phyloP scores from a whole-genome alignment of 2,888 invertebrate species.

The Linnaemya tessellans region DNA sequence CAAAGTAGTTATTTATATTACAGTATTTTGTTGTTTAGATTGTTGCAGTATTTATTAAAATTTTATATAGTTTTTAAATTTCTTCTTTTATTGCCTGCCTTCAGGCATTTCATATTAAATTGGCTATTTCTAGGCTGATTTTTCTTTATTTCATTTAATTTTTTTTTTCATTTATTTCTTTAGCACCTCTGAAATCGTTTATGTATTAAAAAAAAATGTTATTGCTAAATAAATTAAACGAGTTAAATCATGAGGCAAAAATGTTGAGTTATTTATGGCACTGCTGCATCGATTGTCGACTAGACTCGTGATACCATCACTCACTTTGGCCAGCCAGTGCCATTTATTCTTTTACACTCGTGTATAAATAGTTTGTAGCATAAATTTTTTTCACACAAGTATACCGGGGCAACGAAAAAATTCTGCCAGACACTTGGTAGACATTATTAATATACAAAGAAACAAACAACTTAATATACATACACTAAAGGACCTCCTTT shows the following conservation, averaged over 20 bases:
- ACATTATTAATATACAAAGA: slow-evolving; percentile 63
- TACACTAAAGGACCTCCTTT: neutral
- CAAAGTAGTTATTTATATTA: neutral
- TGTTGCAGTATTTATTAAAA: neutral
- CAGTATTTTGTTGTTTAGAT: neutral
- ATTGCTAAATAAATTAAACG: slow-evolving; percentile 42
- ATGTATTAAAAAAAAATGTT: neutral
- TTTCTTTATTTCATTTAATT: neutral
- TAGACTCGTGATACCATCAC: slow-evolving; percentile 39
- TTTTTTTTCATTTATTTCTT: neutral
- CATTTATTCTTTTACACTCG: slow-evolving; percentile 15
- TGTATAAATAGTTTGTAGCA: slow-evolving; percentile 45
- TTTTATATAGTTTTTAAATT: neutral
- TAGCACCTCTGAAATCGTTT: slow-evolving; percentile 39
- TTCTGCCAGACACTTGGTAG: slow-evolving; percentile 63
- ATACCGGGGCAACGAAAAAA: neutral
- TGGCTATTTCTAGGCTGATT: neutral
- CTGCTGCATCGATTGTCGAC: slow-evolving; percentile 36
- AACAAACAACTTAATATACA: neutral
- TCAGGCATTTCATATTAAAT: neutral
- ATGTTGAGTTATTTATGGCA: slow-evolving; percentile 67
- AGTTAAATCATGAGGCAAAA: slow-evolving; percentile 41
- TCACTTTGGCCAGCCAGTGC: slow-evolving; percentile 43
- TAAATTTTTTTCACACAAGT: neutral
- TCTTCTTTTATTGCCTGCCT: slow-evolving; percentile 1